Percentiles rank a stretch among this genome's conserved stretches.
Conservation (phyloP, 2,888 invertebrate genomes). For the Diarsia dahlii region DNA sequence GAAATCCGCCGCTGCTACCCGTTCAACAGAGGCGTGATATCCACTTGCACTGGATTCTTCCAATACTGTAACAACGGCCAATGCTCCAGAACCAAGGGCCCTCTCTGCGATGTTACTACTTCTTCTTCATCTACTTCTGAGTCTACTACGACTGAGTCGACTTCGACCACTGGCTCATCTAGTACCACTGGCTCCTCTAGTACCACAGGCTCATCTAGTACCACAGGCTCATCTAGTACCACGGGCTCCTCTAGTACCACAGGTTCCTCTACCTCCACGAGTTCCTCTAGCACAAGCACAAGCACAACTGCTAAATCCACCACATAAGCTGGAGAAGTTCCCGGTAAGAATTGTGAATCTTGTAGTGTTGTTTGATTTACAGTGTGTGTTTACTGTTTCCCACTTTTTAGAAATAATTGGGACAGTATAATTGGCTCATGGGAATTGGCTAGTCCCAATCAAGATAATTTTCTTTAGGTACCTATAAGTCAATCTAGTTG, state of each 20-base stretch:
- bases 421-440: background rate
- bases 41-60: slow-evolving; percentile 71
- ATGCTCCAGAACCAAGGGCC: slow-evolving; percentile 76
- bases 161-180: slow-evolving; percentile 14
- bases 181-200: background rate
- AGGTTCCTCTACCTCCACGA: background rate
- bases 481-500: background rate
- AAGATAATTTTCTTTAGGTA: no score
- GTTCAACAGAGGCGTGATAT: slow-evolving; percentile 71
- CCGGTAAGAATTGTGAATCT: slow-evolving; percentile 29
- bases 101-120: slow-evolving; percentile 69
- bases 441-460: no score
- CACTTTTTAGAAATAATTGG: background rate
- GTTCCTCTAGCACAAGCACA: slow-evolving; percentile 37
- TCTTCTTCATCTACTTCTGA: slow-evolving; percentile 32
- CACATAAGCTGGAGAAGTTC: slow-evolving; percentile 32
- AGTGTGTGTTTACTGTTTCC: background rate
- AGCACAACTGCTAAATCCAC: slow-evolving; percentile 1
- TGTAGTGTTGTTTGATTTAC: slow-evolving; percentile 2
- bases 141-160: slow-evolving; percentile 42
- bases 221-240: background rate
- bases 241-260: background rate
- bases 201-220: background rate
- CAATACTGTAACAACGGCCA: slow-evolving; percentile 78
- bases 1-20: slow-evolving; percentile 71